Conservation (phyloP, 2,797 vertebrate species). For the Oceanodroma leucorhoa region DNA sequence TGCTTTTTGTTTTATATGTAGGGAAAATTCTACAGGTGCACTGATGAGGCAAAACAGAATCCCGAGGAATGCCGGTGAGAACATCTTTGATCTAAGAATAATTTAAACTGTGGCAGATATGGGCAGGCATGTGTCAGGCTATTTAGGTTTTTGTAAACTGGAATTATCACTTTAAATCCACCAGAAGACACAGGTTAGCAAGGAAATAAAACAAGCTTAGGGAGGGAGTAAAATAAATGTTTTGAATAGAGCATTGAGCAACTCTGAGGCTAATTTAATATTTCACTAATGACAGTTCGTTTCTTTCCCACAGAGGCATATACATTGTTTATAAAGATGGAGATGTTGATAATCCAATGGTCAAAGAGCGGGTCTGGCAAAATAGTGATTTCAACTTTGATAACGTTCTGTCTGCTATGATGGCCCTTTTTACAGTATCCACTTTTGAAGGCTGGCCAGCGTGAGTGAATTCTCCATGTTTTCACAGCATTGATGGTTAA, state of each 20-base stretch:
- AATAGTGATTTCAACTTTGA: constrained; percentile 99
- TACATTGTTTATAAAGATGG: constrained; percentile 97
- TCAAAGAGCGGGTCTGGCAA: constrained; percentile 91
- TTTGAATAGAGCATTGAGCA: neutral
- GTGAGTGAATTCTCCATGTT: constrained; percentile 77
- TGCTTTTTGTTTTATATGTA: constrained; percentile 66
- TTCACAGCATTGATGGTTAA: neutral
- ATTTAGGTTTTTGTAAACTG: neutral
- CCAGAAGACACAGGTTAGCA: neutral
- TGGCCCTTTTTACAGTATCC: constrained; percentile 98
- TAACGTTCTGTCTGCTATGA: constrained; percentile 98
- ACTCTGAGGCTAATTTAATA: neutral
- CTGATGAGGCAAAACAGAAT: constrained; percentile 92
- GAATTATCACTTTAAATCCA: neutral
- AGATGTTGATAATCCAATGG: constrained; percentile 90
- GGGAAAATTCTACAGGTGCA: constrained; percentile 98
- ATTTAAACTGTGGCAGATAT: neutral
- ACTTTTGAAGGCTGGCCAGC: constrained; percentile 99
- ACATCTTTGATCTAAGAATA: neutral
- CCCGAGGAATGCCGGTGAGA: constrained; percentile 94
- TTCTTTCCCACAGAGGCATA: constrained; percentile 83
- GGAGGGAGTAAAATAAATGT: neutral
- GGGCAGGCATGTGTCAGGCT: neutral
- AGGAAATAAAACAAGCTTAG: neutral
- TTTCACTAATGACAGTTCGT: neutral